Evolutionary conservation across 1,140 invertebrate species (phyloP).

Genomic region (Heliconius nattereri): DNA sequence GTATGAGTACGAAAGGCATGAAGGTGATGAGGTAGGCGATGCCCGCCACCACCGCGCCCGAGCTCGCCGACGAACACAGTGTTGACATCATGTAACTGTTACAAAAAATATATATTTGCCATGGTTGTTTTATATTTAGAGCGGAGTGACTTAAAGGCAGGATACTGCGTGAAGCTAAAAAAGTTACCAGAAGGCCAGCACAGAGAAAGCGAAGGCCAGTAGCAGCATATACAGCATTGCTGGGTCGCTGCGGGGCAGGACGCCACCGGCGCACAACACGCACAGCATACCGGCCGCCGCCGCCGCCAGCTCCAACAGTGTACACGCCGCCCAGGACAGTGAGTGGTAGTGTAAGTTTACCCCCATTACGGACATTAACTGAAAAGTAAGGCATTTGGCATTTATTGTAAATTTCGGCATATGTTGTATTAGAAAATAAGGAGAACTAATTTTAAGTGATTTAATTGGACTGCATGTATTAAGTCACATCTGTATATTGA

Average conservation of each 20-base stretch:
- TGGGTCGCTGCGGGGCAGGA: slow-evolving; percentile 82
- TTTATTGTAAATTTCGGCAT: too few relatives aligned
- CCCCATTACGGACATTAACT: slow-evolving; percentile 87
- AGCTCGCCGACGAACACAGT: slow-evolving; percentile 84
- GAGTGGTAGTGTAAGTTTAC: slow-evolving; percentile 83
- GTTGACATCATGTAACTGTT: slow-evolving; percentile 85
- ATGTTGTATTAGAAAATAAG: too few relatives aligned
- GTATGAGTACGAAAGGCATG: slow-evolving; percentile 85
- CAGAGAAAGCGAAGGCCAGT: slow-evolving; percentile 81
- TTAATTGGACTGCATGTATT: too few relatives aligned
- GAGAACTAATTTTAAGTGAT: too few relatives aligned
- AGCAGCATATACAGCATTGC: slow-evolving; percentile 81
- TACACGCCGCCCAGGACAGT: slow-evolving; percentile 83
- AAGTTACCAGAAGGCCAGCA: slow-evolving; percentile 66
- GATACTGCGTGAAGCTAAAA: background rate
- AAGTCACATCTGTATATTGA: too few relatives aligned
- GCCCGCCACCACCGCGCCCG: slow-evolving; percentile 83
- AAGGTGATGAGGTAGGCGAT: slow-evolving; percentile 84
- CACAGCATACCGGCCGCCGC: slow-evolving; percentile 75
- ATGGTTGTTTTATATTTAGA: too few relatives aligned
- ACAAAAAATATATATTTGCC: too few relatives aligned
- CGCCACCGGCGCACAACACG: slow-evolving; percentile 81
- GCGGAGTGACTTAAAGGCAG: background rate
- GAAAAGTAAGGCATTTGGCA: too few relatives aligned
- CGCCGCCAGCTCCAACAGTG: slow-evolving; percentile 79